These are phyloP conservation scores for Opisthocomus hoazin DNA, from an alignment of 2,113 vertebrate genomes.

Conservation along the genomic window DNA sequence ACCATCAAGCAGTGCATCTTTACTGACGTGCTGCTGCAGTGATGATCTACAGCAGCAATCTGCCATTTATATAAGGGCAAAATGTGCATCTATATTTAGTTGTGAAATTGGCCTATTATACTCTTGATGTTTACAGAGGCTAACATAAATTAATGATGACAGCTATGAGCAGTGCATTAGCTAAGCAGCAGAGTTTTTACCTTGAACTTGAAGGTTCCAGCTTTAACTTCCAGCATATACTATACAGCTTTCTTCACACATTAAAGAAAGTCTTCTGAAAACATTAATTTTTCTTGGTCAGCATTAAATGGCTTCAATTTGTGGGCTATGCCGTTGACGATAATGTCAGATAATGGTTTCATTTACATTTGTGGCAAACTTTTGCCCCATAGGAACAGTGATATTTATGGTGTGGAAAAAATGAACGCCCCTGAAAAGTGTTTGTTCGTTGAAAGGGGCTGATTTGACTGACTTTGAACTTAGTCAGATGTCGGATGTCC, in stretches of 20 bases:
- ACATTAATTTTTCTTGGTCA: slow-evolving; percentile 26
- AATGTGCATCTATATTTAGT: slow-evolving; percentile 86
- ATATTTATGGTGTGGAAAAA: not conserved
- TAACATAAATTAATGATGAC: slow-evolving; percentile 87
- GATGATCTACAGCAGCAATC: slow-evolving; percentile 86
- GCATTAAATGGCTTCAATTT: slow-evolving; percentile 36
- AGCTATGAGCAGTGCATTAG: slow-evolving; percentile 81
- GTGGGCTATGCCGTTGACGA: not conserved
- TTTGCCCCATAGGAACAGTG: not conserved
- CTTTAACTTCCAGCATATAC: slow-evolving; percentile 67
- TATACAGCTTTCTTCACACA: slow-evolving; percentile 43
- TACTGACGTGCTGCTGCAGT: slow-evolving; percentile 75
- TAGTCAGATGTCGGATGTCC: not conserved
- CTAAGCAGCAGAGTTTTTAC: slow-evolving; percentile 77
- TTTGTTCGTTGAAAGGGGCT: not conserved
- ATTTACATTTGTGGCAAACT: slow-evolving; percentile 25
- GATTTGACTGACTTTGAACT: slow-evolving; percentile 40
- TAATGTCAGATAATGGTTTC: slow-evolving; percentile 15
- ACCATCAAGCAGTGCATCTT: slow-evolving; percentile 87
- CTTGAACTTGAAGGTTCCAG: slow-evolving; percentile 77
- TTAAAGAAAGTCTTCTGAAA: slow-evolving; percentile 54
- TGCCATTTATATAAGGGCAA: slow-evolving; percentile 85
- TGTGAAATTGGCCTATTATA: slow-evolving; percentile 88
- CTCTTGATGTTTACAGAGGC: slow-evolving; percentile 84
- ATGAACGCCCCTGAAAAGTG: not conserved